phyloP scores from a whole-genome alignment of 2,888 invertebrate genomes.

The Noctua pronuba region DNA sequence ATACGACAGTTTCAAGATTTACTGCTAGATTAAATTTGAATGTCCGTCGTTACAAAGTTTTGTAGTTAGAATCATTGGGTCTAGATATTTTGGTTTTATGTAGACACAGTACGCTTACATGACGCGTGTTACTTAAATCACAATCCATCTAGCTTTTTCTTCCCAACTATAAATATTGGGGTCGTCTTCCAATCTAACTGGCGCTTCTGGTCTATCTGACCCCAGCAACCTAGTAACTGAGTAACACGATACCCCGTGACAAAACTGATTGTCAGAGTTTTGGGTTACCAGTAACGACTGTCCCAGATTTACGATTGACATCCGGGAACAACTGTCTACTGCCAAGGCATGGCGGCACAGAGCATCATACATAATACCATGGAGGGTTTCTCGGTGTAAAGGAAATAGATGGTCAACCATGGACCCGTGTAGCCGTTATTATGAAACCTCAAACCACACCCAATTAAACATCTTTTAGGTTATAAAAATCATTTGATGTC shows the following conservation, averaged over 20 bases:
- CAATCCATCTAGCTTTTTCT: neutral
- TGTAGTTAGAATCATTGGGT: neutral
- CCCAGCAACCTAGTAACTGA: neutral
- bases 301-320: neutral
- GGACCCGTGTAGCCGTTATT: neutral
- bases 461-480: neutral
- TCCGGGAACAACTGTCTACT: neutral
- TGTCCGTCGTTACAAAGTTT: neutral
- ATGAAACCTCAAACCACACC: neutral
- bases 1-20: neutral
- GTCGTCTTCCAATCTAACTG: neutral
- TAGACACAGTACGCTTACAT: neutral
- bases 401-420: neutral
- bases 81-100: neutral
- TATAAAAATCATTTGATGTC: neutral
- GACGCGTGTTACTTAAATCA: neutral
- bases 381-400: neutral
- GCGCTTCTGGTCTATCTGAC: neutral
- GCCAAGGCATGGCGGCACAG: neutral
- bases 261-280: neutral
- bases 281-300: slow-evolving; percentile 7
- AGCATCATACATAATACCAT: too few species aligned
- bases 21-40: neutral
- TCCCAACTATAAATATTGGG: neutral
- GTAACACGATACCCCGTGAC: neutral